phyloP scores from a whole-genome alignment of 2,113 vertebrate genomes.

The Rhea pennata region DNA sequence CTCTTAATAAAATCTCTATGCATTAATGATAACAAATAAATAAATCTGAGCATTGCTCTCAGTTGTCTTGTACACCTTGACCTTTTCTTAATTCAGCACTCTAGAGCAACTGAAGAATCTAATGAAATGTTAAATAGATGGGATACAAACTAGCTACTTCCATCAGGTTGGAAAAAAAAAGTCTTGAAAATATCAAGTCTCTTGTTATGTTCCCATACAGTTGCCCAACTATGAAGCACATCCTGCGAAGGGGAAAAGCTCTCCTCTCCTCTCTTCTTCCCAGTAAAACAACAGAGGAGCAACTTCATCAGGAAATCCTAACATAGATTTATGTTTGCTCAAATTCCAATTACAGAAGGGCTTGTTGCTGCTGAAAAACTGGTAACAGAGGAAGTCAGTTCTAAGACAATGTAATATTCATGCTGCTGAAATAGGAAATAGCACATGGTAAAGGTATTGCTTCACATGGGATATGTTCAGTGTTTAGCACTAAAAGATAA shows the following conservation, averaged over 20 bases:
- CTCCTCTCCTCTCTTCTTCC: neutral
- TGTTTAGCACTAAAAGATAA: neutral
- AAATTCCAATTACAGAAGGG: neutral
- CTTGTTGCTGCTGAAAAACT: neutral
- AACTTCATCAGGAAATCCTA: neutral
- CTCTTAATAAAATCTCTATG: too few species aligned
- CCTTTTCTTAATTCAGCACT: neutral
- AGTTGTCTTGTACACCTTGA: neutral
- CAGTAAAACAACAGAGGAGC: neutral
- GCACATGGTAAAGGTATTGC: neutral
- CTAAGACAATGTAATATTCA: neutral
- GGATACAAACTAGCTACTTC: neutral
- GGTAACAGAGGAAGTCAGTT: neutral
- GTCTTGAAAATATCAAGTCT: neutral
- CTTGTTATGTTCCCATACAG: neutral
- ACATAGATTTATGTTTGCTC: neutral
- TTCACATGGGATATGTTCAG: neutral
- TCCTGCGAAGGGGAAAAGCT: neutral
- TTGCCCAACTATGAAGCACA: neutral
- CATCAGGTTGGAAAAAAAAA: rapidly evolving
- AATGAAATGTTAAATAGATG: neutral
- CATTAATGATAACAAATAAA: too few species aligned
- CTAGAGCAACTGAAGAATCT: neutral
- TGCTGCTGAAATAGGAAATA: neutral
- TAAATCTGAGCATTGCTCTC: neutral